These are phyloP conservation scores for Corydoras sp. DNA, from an alignment of 2,113 vertebrate genomes.

Conservation along the genomic window DNA sequence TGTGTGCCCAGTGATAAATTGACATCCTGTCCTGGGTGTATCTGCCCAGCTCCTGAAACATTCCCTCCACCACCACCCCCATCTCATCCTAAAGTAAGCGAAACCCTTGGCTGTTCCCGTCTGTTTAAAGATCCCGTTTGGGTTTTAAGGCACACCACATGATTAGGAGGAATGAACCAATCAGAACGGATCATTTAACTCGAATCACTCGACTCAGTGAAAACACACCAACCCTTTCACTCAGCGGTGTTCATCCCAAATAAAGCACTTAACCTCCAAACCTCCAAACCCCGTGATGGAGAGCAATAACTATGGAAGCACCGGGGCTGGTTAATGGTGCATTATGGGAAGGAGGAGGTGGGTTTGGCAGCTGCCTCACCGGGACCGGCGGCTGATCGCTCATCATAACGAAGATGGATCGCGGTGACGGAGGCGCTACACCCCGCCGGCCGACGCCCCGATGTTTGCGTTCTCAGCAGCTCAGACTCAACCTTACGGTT, in stretches of 20 bases:
- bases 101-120: too few species aligned
- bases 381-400: slow-evolving; percentile 36
- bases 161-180: too few species aligned
- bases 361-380: slow-evolving; percentile 32
- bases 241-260: neutral
- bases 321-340: slow-evolving; percentile 45
- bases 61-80: too few species aligned
- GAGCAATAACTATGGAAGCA: slow-evolving; percentile 20
- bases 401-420: slow-evolving; percentile 51
- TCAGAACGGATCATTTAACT: neutral
- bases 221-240: neutral
- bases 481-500: neutral
- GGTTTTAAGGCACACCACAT: too few species aligned
- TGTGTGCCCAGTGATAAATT: too few species aligned
- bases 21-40: too few species aligned
- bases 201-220: neutral
- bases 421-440: slow-evolving; percentile 36
- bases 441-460: slow-evolving; percentile 32
- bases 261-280: neutral
- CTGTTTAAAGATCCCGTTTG: too few species aligned
- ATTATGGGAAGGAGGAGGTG: slow-evolving; percentile 38
- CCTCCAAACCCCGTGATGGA: neutral
- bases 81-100: too few species aligned
- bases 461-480: slow-evolving; percentile 38
- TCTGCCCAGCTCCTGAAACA: too few species aligned